These are phyloP conservation scores for Eulimnadia texana DNA, from an alignment of 1,140 invertebrate genomes.

Conservation along the genomic window DNA sequence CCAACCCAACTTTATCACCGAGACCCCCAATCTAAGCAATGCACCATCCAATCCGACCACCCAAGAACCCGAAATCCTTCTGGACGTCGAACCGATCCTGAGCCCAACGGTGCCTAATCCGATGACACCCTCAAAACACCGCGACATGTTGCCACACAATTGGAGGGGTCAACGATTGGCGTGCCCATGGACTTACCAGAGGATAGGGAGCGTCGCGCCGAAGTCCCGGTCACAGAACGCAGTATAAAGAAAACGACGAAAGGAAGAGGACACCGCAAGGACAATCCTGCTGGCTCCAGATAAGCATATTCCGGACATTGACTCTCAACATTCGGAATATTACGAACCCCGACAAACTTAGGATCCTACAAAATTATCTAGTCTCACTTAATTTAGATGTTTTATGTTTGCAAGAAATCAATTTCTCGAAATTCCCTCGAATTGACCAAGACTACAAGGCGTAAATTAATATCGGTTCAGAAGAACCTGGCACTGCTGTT, in stretches of 20 bases:
- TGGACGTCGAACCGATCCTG: not conserved
- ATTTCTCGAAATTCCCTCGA: not conserved
- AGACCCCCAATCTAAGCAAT: not conserved
- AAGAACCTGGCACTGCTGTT: not conserved
- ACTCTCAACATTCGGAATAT: not conserved
- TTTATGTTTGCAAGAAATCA: not conserved
- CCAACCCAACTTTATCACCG: not conserved
- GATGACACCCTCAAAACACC: not conserved
- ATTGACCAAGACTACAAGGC: not conserved
- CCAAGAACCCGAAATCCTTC: too few species aligned
- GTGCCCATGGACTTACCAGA: not conserved
- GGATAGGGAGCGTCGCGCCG: not conserved
- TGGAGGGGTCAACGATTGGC: too few species aligned
- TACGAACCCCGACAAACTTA: not conserved
- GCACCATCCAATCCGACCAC: too few species aligned
- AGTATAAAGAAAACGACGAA: not conserved
- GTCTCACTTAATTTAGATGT: not conserved
- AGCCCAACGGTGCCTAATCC: not conserved
- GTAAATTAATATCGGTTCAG: not conserved
- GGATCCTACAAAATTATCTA: not conserved
- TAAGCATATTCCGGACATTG: not conserved
- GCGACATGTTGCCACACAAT: not conserved
- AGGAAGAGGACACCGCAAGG: not conserved
- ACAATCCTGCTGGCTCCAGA: not conserved
- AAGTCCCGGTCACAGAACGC: not conserved